A percentile compares a stretch with the other conserved stretches of the same genome.
phyloP scores from a whole-genome alignment of 2,888 invertebrate species.

The Chrysolina haemoptera region DNA sequence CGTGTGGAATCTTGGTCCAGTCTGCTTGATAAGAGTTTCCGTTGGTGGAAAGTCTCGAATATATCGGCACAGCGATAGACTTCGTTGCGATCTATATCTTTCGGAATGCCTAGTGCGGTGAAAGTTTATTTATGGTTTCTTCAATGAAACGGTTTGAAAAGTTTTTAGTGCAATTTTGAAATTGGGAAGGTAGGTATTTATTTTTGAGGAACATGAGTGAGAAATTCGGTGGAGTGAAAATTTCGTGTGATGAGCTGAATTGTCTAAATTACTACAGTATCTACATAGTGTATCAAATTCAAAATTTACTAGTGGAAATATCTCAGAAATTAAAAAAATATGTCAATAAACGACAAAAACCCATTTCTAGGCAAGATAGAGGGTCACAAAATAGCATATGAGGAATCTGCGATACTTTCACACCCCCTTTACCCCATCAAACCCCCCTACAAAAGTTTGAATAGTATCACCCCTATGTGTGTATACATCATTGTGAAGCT shows the following conservation, averaged over 20 bases:
- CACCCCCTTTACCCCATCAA: too few species aligned
- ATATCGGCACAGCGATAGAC: background rate
- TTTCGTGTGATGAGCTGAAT: too few species aligned
- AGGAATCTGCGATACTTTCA: too few species aligned
- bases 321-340: background rate
- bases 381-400: too few species aligned
- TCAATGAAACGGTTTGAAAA: background rate
- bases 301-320: background rate
- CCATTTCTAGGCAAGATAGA: background rate
- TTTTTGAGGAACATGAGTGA: background rate
- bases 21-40: constrained; percentile 8
- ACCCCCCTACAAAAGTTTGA: too few species aligned
- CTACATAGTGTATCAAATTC: background rate
- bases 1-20: constrained; percentile 17
- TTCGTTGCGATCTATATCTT: too few species aligned
- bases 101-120: too few species aligned
- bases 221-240: constrained; percentile 14
- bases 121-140: background rate
- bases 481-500: too few species aligned
- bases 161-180: background rate
- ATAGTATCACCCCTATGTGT: too few species aligned
- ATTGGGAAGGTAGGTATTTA: constrained; percentile 3
- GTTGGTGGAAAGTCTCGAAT: background rate
- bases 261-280: too few species aligned
- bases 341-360: background rate